Percentiles rank a stretch among this genome's conserved stretches.
These are phyloP conservation scores for Chrysolophus pictus DNA, from an alignment of 2,797 vertebrate species.

Conservation along the genomic window DNA sequence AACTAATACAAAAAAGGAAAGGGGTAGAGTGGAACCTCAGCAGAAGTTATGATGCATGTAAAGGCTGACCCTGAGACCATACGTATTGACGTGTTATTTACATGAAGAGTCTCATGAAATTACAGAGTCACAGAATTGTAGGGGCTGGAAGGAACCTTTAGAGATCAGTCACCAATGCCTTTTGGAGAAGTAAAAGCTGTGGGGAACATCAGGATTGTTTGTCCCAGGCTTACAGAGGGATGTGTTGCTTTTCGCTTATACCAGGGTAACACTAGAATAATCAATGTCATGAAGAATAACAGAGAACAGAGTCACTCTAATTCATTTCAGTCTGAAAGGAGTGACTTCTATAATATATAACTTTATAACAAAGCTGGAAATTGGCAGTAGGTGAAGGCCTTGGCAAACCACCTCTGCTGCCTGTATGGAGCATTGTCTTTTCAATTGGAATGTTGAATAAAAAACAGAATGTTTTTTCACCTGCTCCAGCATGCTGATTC, in stretches of 20 bases:
- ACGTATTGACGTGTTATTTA: background rate
- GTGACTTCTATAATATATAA: background rate
- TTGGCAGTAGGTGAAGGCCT: background rate
- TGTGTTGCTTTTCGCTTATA: background rate
- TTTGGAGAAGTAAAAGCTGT: background rate
- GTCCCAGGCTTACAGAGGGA: background rate
- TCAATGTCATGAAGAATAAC: background rate
- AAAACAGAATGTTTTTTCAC: background rate
- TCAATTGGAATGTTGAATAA: background rate
- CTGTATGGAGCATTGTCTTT: background rate
- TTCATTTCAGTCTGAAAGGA: background rate
- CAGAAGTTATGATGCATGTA: rapidly evolving
- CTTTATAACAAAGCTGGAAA: background rate
- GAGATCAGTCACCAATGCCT: background rate
- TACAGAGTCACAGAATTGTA: too few species aligned
- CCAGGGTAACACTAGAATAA: background rate
- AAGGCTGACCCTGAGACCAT: background rate
- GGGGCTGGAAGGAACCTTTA: too few species aligned
- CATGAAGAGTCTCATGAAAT: background rate
- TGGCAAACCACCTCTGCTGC: background rate
- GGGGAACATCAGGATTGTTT: background rate
- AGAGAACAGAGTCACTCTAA: rapidly evolving
- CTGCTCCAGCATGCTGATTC: background rate
- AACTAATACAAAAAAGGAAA: background rate
- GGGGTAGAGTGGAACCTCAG: background rate